phyloP scores from a whole-genome alignment of 1,140 invertebrate species.

The Aphidius ervi region DNA sequence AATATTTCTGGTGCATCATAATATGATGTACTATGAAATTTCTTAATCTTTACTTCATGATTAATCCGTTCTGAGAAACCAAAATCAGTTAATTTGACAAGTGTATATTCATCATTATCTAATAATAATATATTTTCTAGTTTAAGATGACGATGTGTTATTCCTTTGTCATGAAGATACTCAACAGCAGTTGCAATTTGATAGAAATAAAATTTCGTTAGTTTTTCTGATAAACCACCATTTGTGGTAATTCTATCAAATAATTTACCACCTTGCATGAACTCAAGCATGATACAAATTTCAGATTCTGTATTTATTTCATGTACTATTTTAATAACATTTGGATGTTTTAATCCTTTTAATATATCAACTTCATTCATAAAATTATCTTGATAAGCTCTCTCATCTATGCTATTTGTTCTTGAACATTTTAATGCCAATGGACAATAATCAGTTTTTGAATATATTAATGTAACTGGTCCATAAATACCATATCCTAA shows the following conservation, averaged over 20 bases:
- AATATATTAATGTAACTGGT: no score
- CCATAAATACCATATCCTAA: no score
- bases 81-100: constrained; percentile 80
- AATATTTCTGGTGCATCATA: constrained; percentile 87
- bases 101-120: constrained; percentile 60
- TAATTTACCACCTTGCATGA: constrained; percentile 86
- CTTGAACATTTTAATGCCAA: no score
- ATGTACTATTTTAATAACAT: constrained; percentile 66
- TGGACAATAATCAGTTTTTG: no score
- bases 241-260: constrained; percentile 62
- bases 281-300: constrained; percentile 77
- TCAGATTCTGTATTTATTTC: constrained; percentile 65
- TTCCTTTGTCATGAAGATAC: constrained; percentile 77
- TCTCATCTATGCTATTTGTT: no score
- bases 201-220: constrained; percentile 75
- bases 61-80: constrained; percentile 84
- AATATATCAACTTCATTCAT: background rate
- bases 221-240: constrained; percentile 58
- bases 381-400: background rate
- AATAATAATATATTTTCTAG: constrained; percentile 78
- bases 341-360: background rate
- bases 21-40: constrained; percentile 81
- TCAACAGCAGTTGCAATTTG: constrained; percentile 79
- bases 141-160: constrained; percentile 88
- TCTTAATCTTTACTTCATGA: constrained; percentile 72